Percentiles rank a stretch among this genome's conserved stretches.
Evolutionary conservation across 2,113 vertebrate genomes (phyloP).

Genomic region (Solea senegalensis): DNA sequence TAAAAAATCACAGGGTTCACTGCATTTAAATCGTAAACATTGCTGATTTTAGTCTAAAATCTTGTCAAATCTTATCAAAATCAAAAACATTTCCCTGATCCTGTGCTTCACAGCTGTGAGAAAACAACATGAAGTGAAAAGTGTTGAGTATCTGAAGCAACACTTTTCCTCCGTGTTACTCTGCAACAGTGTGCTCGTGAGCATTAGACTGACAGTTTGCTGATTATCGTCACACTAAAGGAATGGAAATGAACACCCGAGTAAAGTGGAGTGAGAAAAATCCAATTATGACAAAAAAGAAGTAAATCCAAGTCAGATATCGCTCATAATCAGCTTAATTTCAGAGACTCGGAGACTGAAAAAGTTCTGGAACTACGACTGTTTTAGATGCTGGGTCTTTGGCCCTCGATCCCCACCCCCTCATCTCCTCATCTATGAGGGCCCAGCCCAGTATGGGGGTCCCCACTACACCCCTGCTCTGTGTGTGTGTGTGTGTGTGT

Average conservation of each 20-base stretch:
- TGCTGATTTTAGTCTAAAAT: no score
- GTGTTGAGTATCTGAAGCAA: no score
- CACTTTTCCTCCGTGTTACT: no score
- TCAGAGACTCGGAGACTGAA: slow-evolving; percentile 31
- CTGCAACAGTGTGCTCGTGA: not conserved
- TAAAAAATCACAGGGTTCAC: no score
- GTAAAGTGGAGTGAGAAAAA: slow-evolving; percentile 31
- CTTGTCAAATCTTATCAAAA: no score
- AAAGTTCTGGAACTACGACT: slow-evolving; percentile 39
- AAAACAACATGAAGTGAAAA: not conserved
- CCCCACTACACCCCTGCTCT: slow-evolving; percentile 55
- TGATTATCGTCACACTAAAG: slow-evolving; percentile 6
- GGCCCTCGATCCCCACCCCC: slow-evolving; percentile 43
- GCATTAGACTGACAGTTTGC: not conserved
- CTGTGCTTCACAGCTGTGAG: not conserved
- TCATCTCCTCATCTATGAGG: slow-evolving; percentile 54
- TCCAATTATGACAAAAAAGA: slow-evolving; percentile 44
- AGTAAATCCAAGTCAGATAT: slow-evolving; percentile 33
- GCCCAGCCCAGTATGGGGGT: slow-evolving; percentile 52
- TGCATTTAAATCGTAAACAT: no score
- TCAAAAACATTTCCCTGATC: no score
- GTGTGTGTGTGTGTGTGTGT: slow-evolving; percentile 26
- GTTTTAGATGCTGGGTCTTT: slow-evolving; percentile 54
- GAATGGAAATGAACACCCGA: slow-evolving; percentile 33
- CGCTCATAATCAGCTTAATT: slow-evolving; percentile 63